phyloP scores from a whole-genome alignment of 2,888 invertebrate genomes.

The Syrista parreyssii region DNA sequence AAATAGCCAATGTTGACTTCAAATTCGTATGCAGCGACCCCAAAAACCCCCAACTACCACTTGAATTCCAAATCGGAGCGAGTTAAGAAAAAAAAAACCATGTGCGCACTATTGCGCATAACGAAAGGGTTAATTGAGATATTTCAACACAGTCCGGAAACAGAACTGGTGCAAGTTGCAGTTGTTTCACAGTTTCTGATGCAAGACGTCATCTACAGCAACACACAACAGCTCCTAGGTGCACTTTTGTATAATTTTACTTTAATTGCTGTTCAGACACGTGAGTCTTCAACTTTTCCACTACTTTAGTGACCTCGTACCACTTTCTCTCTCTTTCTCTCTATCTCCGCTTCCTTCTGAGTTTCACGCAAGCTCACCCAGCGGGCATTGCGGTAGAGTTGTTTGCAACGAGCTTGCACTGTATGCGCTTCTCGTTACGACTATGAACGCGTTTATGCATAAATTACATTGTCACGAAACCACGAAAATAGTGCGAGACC shows the following conservation, averaged over 20 bases:
- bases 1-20: no score
- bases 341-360: not conserved
- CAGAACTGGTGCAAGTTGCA: not conserved
- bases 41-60: no score
- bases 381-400: not conserved
- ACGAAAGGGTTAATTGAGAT: no score
- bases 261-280: conserved; percentile 56
- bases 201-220: conserved; percentile 6
- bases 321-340: not conserved
- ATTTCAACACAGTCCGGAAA: not conserved
- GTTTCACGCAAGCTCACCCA: not conserved
- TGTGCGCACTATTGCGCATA: no score
- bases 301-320: not conserved
- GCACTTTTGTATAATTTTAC: conserved; percentile 57
- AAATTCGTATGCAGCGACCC: no score
- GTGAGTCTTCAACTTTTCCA: not conserved
- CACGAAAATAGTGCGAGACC: not conserved
- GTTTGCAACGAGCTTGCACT: not conserved
- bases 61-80: no score
- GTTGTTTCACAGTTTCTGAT: conserved; percentile 13
- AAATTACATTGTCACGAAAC: not conserved
- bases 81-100: no score
- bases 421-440: not conserved
- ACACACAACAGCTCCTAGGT: not conserved
- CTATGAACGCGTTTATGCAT: not conserved